Percentiles rank a stretch among this genome's conserved stretches.
Evolutionary conservation across 2,888 invertebrate genomes (phyloP).

Genomic region (Dynastes maya): DNA sequence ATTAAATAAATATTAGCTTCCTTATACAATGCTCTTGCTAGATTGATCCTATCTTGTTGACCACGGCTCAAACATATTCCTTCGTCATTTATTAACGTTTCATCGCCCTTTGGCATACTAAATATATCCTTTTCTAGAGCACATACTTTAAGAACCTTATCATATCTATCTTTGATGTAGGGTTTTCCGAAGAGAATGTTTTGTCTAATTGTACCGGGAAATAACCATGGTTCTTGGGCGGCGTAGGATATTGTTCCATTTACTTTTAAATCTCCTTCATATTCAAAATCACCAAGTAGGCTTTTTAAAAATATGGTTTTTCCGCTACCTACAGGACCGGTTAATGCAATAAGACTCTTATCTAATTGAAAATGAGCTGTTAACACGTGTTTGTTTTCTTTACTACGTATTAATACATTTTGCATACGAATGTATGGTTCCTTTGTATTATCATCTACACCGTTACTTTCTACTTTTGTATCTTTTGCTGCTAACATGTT

Average conservation of each 20-base stretch:
- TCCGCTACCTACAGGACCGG: slow-evolving; percentile 79
- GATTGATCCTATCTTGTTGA: slow-evolving; percentile 85
- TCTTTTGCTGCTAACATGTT: slow-evolving; percentile 72
- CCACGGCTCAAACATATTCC: slow-evolving; percentile 89
- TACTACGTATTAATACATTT: slow-evolving; percentile 41
- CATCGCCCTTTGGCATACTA: slow-evolving; percentile 82
- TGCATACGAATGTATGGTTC: slow-evolving; percentile 48
- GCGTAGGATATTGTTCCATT: slow-evolving; percentile 74
- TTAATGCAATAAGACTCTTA: slow-evolving; percentile 72
- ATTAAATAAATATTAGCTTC: slow-evolving; percentile 85
- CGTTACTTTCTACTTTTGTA: slow-evolving; percentile 37
- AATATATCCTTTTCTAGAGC: slow-evolving; percentile 80
- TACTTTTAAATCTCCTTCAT: slow-evolving; percentile 67
- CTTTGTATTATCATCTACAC: slow-evolving; percentile 17
- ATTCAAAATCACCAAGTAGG: slow-evolving; percentile 68
- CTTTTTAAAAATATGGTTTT: slow-evolving; percentile 72
- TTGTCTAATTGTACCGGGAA: slow-evolving; percentile 77
- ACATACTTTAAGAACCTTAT: slow-evolving; percentile 77
- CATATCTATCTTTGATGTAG: slow-evolving; percentile 74
- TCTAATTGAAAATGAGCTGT: slow-evolving; percentile 68
- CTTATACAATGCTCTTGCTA: slow-evolving; percentile 83
- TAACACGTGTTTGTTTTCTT: slow-evolving; percentile 64
- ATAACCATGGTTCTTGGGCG: slow-evolving; percentile 78
- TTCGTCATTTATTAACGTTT: slow-evolving; percentile 85
- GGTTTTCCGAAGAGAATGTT: slow-evolving; percentile 85